These are phyloP conservation scores for Elysia chlorotica DNA, from an alignment of 1,140 invertebrate genomes.

Conservation along the genomic window DNA sequence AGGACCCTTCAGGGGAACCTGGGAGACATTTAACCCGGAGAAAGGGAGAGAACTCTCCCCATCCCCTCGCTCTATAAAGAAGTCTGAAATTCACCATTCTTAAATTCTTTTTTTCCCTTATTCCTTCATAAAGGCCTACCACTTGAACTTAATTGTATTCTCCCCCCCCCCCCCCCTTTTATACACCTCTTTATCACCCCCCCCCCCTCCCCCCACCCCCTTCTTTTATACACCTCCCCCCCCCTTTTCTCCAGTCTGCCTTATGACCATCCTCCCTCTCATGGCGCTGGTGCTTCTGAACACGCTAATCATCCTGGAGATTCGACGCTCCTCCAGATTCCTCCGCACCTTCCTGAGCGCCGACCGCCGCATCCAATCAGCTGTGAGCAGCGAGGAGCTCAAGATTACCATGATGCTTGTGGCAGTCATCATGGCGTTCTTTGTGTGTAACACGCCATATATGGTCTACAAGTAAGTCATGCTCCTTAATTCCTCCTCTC, in stretches of 20 bases:
- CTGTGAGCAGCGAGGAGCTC: conserved; percentile 69
- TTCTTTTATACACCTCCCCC: background rate
- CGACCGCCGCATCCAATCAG: conserved; percentile 38
- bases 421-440: conserved; percentile 74
- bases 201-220: background rate
- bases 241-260: background rate
- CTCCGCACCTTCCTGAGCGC: conserved; percentile 45
- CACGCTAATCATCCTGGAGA: conserved; percentile 72
- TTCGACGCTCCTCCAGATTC: conserved; percentile 61
- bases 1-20: too few relatives aligned
- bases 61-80: too few relatives aligned
- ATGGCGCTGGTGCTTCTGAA: conserved; percentile 73
- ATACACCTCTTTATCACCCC: background rate
- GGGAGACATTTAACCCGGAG: too few relatives aligned
- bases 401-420: conserved; percentile 77
- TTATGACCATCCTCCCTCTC: conserved; percentile 67
- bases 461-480: conserved; percentile 26
- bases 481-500: background rate
- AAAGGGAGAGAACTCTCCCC: too few relatives aligned
- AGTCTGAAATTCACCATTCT: background rate
- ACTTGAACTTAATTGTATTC: background rate
- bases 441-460: conserved; percentile 73
- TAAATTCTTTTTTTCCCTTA: background rate
- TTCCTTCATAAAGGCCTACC: too few relatives aligned
- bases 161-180: background rate